These are phyloP conservation scores for Ctenosaura bakeri DNA, from an alignment of 2,797 vertebrate species.

Conservation along the genomic window DNA sequence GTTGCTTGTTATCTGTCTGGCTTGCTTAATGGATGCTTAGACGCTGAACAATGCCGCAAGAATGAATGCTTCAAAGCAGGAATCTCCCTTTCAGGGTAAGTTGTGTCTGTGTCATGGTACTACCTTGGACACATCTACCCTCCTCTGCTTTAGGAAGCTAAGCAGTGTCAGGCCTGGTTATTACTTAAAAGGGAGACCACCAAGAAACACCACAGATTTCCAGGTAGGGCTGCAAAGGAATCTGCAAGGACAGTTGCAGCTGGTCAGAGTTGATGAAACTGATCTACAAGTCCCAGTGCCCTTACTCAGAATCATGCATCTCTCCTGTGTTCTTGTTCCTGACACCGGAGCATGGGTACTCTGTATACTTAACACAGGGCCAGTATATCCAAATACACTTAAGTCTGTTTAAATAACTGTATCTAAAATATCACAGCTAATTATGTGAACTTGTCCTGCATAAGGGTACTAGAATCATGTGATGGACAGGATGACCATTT, in stretches of 20 bases:
- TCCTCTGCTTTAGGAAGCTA: too few relatives aligned
- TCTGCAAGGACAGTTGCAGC: too few relatives aligned
- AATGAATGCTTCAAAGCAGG: not conserved
- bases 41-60: not conserved
- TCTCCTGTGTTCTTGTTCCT: not conserved
- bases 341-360: not conserved
- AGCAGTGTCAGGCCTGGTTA: too few relatives aligned
- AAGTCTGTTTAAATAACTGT: not conserved
- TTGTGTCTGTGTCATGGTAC: not conserved
- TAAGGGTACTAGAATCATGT: not conserved
- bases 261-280: too few relatives aligned
- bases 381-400: not conserved
- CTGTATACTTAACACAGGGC: not conserved
- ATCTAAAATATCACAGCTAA: conserved; percentile 4
- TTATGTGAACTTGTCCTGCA: not conserved
- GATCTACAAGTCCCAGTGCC: too few relatives aligned
- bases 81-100: not conserved
- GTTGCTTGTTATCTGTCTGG: not conserved
- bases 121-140: too few relatives aligned
- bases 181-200: too few relatives aligned
- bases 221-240: too few relatives aligned
- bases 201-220: too few relatives aligned
- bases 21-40: not conserved
- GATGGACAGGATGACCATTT: conserved; percentile 2
- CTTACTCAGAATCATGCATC: too few relatives aligned